Conservation (phyloP, 1,140 invertebrate species). For the Lamellibrachia luymesi region DNA sequence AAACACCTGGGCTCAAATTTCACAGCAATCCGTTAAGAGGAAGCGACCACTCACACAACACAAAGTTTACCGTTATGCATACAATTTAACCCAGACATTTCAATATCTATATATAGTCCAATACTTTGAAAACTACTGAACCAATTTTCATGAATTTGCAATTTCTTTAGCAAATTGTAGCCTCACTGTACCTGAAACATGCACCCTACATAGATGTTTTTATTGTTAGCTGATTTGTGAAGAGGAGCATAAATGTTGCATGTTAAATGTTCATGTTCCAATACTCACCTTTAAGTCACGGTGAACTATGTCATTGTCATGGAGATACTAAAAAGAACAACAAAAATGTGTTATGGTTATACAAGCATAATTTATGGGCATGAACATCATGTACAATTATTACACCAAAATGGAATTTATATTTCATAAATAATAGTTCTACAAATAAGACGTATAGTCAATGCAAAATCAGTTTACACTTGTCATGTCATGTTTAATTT, state of each 20-base stretch:
- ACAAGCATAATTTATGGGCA: neutral
- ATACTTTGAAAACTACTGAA: neutral
- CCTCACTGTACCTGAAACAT: neutral
- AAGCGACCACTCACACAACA: too few species aligned
- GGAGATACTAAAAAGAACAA: conserved; percentile 56
- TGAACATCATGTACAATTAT: too few species aligned
- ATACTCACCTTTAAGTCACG: conserved; percentile 55
- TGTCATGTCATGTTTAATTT: neutral
- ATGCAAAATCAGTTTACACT: neutral
- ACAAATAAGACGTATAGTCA: too few species aligned
- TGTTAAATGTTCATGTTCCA: neutral
- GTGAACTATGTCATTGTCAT: conserved; percentile 57
- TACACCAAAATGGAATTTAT: too few species aligned
- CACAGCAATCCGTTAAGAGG: too few species aligned
- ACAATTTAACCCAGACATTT: too few species aligned
- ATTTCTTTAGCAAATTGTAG: neutral
- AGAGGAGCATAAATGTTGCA: neutral
- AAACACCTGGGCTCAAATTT: too few species aligned
- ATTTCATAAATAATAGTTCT: too few species aligned
- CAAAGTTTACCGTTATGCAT: too few species aligned
- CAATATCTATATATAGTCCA: neutral
- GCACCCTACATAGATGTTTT: neutral
- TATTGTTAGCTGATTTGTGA: neutral
- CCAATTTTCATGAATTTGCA: neutral
- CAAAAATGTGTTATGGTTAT: neutral